Evolutionary conservation across 2,113 vertebrate species (phyloP).

Genomic region (Phoenicopterus ruber): DNA sequence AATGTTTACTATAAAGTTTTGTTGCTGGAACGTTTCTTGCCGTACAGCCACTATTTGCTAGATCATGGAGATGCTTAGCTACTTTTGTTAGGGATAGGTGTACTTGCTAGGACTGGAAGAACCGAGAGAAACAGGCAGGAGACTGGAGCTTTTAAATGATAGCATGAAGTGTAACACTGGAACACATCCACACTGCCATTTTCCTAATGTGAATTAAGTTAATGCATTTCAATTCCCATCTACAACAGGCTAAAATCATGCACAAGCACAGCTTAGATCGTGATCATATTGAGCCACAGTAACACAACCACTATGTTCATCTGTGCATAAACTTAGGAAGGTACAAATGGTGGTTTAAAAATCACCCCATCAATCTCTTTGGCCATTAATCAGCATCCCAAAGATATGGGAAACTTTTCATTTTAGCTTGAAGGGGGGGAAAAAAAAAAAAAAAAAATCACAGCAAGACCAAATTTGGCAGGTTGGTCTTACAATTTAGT

Average conservation of each 20-base stretch:
- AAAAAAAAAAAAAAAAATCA: background rate
- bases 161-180: background rate
- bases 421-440: background rate
- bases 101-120: background rate
- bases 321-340: background rate
- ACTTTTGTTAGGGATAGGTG: background rate
- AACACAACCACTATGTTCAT: background rate
- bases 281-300: background rate
- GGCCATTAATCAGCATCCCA: background rate
- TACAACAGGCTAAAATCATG: background rate
- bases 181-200: background rate
- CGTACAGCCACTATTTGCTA: background rate
- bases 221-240: background rate
- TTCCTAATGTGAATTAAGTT: background rate
- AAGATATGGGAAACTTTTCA: background rate
- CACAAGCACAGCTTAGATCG: background rate
- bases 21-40: background rate
- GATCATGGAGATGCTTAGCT: background rate
- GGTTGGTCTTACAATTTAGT: background rate
- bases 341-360: background rate
- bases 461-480: background rate
- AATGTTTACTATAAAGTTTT: background rate
- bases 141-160: background rate
- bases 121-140: background rate
- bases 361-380: background rate